Conservation (phyloP, 2,888 invertebrate genomes). For the Ptychoptera albimana region DNA sequence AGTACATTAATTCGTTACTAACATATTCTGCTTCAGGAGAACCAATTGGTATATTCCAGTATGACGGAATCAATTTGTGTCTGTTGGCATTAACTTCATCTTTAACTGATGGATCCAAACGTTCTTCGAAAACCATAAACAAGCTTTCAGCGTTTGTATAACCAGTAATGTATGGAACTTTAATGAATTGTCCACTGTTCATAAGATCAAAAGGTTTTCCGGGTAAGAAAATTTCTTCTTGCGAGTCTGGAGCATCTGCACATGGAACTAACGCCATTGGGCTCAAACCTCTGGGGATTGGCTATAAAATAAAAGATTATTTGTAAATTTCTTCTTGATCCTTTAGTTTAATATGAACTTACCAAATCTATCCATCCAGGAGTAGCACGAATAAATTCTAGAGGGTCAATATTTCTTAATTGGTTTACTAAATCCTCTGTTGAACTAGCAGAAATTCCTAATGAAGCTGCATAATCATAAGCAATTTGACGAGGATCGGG, state of each 20-base stretch:
- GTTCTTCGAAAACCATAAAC: slow-evolving; percentile 5
- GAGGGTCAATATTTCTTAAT: neutral
- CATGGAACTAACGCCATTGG: slow-evolving; percentile 8
- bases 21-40: slow-evolving; percentile 2
- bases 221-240: slow-evolving; percentile 5
- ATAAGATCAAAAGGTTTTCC: slow-evolving; percentile 8
- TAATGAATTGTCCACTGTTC: slow-evolving; percentile 7
- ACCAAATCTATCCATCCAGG: neutral
- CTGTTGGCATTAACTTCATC: slow-evolving; percentile 5
- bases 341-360: too few species aligned
- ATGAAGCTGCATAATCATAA: slow-evolving; percentile 34
- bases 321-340: too few species aligned
- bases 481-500: slow-evolving; percentile 38
- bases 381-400: slow-evolving; percentile 1
- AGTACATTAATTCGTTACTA: slow-evolving; percentile 5
- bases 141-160: slow-evolving; percentile 8
- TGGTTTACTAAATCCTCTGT: slow-evolving; percentile 14
- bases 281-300: slow-evolving; percentile 7
- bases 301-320: too few species aligned
- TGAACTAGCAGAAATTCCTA: slow-evolving; percentile 41
- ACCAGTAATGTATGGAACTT: slow-evolving; percentile 11
- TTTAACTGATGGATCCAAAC: neutral
- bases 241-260: slow-evolving; percentile 5
- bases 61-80: slow-evolving; percentile 5
- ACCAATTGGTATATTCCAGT: slow-evolving; percentile 4